Evolutionary conservation across 2,113 vertebrate species (phyloP).

Genomic region (Talpa occidentalis): DNA sequence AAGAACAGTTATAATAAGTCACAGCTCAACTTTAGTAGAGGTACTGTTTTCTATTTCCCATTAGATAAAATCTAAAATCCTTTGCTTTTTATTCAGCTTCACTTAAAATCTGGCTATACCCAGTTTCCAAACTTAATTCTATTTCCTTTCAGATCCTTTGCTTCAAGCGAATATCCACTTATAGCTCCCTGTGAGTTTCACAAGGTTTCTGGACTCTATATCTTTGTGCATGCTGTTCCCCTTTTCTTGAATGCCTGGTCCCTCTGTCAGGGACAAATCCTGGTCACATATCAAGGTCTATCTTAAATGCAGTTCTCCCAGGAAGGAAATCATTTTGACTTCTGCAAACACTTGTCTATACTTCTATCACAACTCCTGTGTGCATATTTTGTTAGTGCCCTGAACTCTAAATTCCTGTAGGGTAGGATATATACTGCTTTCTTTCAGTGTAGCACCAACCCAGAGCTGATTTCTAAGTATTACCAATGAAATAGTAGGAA

Average conservation of each 20-base stretch:
- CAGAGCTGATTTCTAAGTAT: not conserved
- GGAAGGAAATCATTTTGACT: not conserved
- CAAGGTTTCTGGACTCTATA: not conserved
- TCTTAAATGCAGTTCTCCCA: not conserved
- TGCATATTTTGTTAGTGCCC: not conserved
- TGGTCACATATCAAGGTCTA: not conserved
- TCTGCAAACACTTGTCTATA: not conserved
- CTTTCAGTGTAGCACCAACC: not conserved
- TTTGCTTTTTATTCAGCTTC: not conserved
- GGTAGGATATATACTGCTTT: not conserved
- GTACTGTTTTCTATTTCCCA: not conserved
- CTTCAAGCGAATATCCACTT: not conserved
- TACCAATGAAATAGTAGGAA: not conserved
- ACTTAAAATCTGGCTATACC: not conserved
- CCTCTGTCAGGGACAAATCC: not conserved
- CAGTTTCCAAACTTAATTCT: not conserved
- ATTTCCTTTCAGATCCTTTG: not conserved
- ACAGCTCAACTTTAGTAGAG: not conserved
- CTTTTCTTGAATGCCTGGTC: not conserved
- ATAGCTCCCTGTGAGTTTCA: not conserved
- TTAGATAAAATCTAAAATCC: not conserved
- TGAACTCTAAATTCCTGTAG: not conserved
- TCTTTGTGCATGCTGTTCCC: not conserved
- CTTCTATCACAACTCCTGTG: not conserved
- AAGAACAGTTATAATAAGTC: not conserved